Evolutionary conservation across 2,888 invertebrate genomes (phyloP).

Genomic region (Thelaira solivaga): DNA sequence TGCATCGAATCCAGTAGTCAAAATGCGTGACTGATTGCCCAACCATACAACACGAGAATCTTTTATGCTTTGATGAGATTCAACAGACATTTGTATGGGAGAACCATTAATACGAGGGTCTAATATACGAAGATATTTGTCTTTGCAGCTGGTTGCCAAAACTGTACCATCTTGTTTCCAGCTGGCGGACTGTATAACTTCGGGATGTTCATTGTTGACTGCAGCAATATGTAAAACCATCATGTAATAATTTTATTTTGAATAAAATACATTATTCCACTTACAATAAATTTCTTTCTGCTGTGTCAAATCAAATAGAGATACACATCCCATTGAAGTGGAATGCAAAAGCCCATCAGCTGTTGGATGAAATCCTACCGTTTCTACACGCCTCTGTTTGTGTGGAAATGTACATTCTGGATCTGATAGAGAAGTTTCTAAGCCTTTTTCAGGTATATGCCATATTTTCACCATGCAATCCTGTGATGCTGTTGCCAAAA

Average conservation of each 20-base stretch:
- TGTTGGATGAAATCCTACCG: conserved; percentile 93
- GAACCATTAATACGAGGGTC: conserved; percentile 84
- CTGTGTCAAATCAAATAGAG: conserved; percentile 90
- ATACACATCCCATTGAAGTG: conserved; percentile 87
- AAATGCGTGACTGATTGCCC: conserved; percentile 87
- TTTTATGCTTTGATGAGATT: conserved; percentile 93
- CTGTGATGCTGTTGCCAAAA: conserved; percentile 93
- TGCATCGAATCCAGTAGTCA: conserved; percentile 94
- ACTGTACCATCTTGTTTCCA: conserved; percentile 91
- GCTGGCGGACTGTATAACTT: conserved; percentile 91
- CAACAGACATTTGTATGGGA: conserved; percentile 81
- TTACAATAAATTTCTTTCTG: conserved; percentile 89
- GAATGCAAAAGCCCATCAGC: conserved; percentile 93
- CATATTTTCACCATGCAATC: conserved; percentile 93
- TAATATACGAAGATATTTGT: conserved; percentile 90
- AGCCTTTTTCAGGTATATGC: conserved; percentile 90
- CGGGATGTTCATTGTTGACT: conserved; percentile 87
- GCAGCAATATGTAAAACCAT: not conserved
- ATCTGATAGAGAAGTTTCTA: conserved; percentile 86
- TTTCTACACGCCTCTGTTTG: conserved; percentile 91
- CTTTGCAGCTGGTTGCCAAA: conserved; percentile 93
- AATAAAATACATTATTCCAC: conserved; percentile 59
- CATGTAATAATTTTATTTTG: not conserved
- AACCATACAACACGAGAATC: conserved; percentile 95
- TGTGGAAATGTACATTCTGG: conserved; percentile 89